Evolutionary conservation across 2,113 vertebrate species (phyloP).

Genomic region (Mystacornis crossleyi): DNA sequence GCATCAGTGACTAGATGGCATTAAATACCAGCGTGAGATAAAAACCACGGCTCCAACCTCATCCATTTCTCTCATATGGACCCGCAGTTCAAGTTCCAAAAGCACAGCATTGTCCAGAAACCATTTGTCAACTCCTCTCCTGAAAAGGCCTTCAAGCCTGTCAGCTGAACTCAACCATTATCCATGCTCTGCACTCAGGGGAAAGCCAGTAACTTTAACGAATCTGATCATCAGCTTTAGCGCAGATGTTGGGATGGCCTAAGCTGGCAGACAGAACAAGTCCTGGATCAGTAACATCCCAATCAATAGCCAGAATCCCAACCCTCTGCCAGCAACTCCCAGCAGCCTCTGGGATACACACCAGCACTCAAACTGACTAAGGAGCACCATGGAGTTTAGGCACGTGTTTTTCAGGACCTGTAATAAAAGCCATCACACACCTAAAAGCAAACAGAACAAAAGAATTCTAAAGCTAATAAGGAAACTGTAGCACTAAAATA

Average conservation of each 20-base stretch:
- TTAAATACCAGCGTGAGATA: not conserved
- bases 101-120: not conserved
- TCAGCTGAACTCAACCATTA: not conserved
- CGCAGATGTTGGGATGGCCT: not conserved
- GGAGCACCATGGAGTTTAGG: not conserved
- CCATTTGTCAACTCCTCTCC: accelerated
- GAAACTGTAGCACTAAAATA: not conserved
- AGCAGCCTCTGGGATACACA: too few relatives aligned
- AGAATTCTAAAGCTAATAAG: not conserved
- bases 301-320: not conserved
- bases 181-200: not conserved
- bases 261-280: not conserved
- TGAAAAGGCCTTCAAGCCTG: not conserved
- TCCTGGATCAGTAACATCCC: not conserved
- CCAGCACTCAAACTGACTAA: not conserved
- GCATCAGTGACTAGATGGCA: not conserved
- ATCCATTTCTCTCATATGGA: not conserved
- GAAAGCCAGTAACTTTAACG: not conserved
- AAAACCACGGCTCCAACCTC: not conserved
- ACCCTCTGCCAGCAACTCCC: not conserved
- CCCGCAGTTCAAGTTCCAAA: not conserved
- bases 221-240: not conserved
- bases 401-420: not conserved
- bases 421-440: not conserved
- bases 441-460: not conserved